Percentiles rank a stretch among this genome's conserved stretches.
phyloP scores from a whole-genome alignment of 2,888 invertebrate genomes.

The Drosophila silvestris region DNA sequence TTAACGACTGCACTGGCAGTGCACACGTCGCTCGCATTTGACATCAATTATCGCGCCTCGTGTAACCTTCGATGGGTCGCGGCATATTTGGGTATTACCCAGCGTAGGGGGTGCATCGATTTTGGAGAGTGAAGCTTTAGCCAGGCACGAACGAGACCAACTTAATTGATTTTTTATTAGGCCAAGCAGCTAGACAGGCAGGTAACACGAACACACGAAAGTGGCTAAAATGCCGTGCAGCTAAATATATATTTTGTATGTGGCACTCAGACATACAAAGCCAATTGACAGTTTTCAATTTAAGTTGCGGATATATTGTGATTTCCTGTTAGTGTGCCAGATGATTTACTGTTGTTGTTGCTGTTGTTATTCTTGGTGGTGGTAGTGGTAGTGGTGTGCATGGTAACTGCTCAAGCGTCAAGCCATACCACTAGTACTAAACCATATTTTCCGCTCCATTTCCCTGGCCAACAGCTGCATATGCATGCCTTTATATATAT shows the following conservation, averaged over 20 bases:
- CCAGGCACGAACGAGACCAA: constrained; percentile 52
- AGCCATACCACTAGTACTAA: constrained; percentile 51
- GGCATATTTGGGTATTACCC: background rate
- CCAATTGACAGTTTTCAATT: constrained; percentile 77
- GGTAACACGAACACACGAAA: constrained; percentile 18
- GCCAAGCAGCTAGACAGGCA: constrained; percentile 23
- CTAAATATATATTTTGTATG: constrained; percentile 36
- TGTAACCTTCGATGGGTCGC: constrained; percentile 23
- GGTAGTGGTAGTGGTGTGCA: background rate
- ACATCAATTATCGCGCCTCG: constrained; percentile 78
- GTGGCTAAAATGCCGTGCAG: constrained; percentile 21
- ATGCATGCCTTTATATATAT: constrained; percentile 13
- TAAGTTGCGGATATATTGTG: constrained; percentile 76
- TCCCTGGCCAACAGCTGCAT: constrained; percentile 54
- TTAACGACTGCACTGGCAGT: constrained; percentile 56
- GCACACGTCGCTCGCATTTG: constrained; percentile 66
- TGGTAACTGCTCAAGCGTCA: constrained; percentile 37
- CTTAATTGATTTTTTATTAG: constrained; percentile 79
- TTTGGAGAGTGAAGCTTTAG: constrained; percentile 29
- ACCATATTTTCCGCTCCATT: constrained; percentile 79
- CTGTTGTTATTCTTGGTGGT: background rate
- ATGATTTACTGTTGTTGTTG: constrained; percentile 44
- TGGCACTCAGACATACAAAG: constrained; percentile 38
- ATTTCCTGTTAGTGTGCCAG: constrained; percentile 58
- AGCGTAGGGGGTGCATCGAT: constrained; percentile 34